phyloP scores from a whole-genome alignment of 2,797 vertebrate species.

The Gallinago solitaria region DNA sequence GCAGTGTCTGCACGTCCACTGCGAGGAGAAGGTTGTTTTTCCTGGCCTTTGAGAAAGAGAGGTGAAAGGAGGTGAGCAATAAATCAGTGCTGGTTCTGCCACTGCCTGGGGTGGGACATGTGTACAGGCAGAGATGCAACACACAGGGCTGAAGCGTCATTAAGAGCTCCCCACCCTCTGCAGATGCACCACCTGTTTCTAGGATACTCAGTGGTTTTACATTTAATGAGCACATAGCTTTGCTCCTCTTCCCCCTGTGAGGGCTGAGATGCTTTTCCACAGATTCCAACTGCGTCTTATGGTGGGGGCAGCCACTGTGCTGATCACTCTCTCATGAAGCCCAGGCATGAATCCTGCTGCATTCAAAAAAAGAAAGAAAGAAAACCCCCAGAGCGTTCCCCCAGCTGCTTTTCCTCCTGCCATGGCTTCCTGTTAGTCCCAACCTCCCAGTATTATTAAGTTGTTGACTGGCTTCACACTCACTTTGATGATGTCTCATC shows the following conservation, averaged over 20 bases:
- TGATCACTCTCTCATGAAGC: accelerated
- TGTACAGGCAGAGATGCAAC: neutral
- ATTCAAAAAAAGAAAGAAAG: neutral
- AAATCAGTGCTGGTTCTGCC: neutral
- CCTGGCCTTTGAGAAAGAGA: neutral
- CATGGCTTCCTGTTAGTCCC: neutral
- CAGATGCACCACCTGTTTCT: neutral
- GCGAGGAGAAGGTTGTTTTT: neutral
- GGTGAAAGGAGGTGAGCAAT: neutral
- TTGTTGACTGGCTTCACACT: neutral
- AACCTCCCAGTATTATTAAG: neutral
- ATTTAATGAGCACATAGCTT: neutral
- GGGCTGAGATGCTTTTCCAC: accelerated
- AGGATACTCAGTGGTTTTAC: accelerated
- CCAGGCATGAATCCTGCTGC: accelerated
- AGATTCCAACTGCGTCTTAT: accelerated
- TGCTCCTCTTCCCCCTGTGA: neutral
- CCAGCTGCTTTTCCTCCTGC: neutral
- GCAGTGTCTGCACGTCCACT: neutral
- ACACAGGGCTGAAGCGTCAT: neutral
- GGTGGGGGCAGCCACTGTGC: neutral
- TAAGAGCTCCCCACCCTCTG: neutral
- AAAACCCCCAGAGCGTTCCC: neutral
- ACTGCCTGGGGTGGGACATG: accelerated
- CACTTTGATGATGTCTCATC: neutral